Conservation (phyloP, 2,888 invertebrate species). For the Drosophila histrio region DNA sequence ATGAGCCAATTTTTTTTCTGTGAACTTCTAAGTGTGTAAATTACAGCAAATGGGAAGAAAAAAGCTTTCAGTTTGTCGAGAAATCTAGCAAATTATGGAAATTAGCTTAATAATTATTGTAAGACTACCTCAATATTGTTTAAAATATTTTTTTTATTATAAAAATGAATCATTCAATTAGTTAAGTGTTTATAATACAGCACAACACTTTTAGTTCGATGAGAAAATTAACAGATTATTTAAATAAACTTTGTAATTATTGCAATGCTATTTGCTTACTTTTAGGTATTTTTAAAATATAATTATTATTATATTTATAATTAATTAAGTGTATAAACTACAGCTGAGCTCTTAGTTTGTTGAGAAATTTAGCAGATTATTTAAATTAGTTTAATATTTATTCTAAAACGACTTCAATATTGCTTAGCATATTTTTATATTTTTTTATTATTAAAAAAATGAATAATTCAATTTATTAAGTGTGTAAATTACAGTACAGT, state of each 20-base stretch:
- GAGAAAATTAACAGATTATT: too few species aligned
- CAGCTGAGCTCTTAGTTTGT: too few species aligned
- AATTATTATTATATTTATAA: not conserved
- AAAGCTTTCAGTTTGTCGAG: not conserved
- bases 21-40: constrained; percentile 4
- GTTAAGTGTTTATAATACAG: too few species aligned
- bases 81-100: not conserved
- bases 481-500: too few species aligned
- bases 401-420: not conserved
- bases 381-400: not conserved
- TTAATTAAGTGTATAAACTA: not conserved
- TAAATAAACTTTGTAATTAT: too few species aligned
- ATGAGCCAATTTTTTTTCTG: not conserved
- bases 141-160: not conserved
- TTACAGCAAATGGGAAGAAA: not conserved
- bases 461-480: too few species aligned
- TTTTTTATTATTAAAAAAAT: too few species aligned
- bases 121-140: too few species aligned
- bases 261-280: too few species aligned
- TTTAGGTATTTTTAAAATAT: too few species aligned
- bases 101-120: not conserved
- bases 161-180: too few species aligned
- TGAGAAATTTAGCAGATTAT: not conserved
- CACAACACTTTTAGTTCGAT: too few species aligned
- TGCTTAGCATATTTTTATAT: not conserved